These are phyloP conservation scores for Parotia lawesii DNA, from an alignment of 2,113 vertebrate genomes.

Conservation along the genomic window DNA sequence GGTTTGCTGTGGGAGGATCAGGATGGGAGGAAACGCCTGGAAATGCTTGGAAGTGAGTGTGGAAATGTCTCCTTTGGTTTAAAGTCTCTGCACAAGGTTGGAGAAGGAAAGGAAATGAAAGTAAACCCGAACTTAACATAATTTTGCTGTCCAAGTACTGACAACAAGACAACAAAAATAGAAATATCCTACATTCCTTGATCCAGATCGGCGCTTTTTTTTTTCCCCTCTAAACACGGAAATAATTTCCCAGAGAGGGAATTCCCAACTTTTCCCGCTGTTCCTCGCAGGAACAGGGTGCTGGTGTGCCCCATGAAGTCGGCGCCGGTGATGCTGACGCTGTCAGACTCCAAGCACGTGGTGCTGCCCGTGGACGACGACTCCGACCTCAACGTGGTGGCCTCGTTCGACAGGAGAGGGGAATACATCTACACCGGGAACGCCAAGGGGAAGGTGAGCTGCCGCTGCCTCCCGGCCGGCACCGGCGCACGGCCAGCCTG, in stretches of 20 bases:
- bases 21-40: background rate
- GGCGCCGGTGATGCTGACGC: conserved; percentile 90
- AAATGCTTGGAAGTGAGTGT: fast-evolving
- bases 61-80: background rate
- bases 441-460: no score
- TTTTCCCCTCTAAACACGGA: fast-evolving
- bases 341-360: conserved; percentile 95
- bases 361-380: conserved; percentile 97
- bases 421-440: no score
- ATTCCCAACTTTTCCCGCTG: fast-evolving
- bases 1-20: background rate
- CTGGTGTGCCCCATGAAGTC: conserved; percentile 99
- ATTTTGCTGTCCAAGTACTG: fast-evolving
- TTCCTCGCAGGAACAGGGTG: conserved; percentile 86
- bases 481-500: no score
- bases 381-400: conserved; percentile 96
- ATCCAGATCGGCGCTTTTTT: fast-evolving
- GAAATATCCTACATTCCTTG: background rate
- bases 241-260: background rate
- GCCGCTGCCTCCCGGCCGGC: no score
- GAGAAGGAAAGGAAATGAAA: background rate
- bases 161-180: background rate
- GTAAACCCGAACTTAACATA: fast-evolving
- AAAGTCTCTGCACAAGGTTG: background rate
- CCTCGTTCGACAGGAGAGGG: conserved; percentile 84